Evolutionary conservation across 2,888 invertebrate species (phyloP).

Genomic region (Galeruca laticollis): DNA sequence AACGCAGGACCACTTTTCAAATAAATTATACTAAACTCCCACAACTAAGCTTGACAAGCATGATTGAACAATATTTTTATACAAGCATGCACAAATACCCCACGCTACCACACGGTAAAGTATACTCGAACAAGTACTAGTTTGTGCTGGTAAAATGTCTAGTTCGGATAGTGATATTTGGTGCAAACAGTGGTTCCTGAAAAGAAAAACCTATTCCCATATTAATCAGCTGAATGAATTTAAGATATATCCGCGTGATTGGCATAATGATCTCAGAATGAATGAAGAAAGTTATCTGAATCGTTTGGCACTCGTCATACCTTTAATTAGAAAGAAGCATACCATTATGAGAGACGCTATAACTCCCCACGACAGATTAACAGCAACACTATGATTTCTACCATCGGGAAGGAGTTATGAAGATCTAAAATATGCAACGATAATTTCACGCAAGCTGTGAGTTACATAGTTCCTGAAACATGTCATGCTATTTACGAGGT

Average conservation of each 20-base stretch:
- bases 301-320: not conserved
- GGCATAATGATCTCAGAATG: not conserved
- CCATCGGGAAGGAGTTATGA: not conserved
- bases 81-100: not conserved
- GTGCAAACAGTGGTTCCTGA: not conserved
- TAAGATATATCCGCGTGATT: not conserved
- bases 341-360: too few species aligned
- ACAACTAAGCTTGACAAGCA: too few species aligned
- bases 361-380: too few species aligned
- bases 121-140: slow-evolving; percentile 9
- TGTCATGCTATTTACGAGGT: too few species aligned
- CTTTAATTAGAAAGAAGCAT: not conserved
- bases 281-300: too few species aligned
- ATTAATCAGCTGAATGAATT: not conserved
- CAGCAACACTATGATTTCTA: too few species aligned
- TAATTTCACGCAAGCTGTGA: not conserved
- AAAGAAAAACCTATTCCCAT: not conserved
- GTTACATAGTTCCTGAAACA: not conserved
- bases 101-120: not conserved
- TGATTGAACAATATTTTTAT: too few species aligned
- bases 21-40: too few species aligned
- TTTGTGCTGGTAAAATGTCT: not conserved
- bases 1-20: too few species aligned
- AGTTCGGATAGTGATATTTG: not conserved
- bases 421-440: not conserved